These are phyloP conservation scores for Scophthalmus maximus DNA, from an alignment of 2,113 vertebrate species.

Conservation along the genomic window DNA sequence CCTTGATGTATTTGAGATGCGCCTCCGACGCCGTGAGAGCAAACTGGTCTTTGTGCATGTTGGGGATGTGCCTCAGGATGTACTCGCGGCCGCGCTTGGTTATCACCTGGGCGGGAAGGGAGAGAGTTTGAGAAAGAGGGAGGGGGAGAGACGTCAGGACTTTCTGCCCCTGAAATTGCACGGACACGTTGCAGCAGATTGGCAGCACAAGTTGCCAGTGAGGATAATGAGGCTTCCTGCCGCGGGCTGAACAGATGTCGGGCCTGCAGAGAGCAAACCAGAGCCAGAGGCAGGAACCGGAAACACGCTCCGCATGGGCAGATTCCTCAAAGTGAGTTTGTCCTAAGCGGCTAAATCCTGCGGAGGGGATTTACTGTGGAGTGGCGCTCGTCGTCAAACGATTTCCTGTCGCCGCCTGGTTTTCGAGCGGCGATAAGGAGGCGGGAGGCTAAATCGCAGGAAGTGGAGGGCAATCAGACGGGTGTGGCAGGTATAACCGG, in stretches of 20 bases:
- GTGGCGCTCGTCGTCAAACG: constrained; percentile 49
- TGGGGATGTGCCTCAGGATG: constrained; percentile 97
- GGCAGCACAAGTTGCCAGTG: constrained; percentile 4
- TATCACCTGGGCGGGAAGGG: constrained; percentile 86
- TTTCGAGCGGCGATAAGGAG: constrained; percentile 62
- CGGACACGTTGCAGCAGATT: constrained; percentile 14
- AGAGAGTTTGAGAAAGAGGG: neutral
- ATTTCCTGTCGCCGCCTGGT: constrained; percentile 71
- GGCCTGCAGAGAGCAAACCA: constrained; percentile 11
- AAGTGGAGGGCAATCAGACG: constrained; percentile 72
- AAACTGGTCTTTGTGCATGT: constrained; percentile 99
- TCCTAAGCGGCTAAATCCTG: constrained; percentile 52
- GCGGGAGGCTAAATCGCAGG: constrained; percentile 74
- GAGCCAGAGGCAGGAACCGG: constrained; percentile 9
- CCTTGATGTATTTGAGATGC: constrained; percentile 97
- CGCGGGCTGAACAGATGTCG: constrained; percentile 49
- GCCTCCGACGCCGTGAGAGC: constrained; percentile 96
- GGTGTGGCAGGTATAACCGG: constrained; percentile 54
- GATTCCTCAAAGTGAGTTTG: constrained; percentile 29
- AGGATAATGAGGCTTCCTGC: constrained; percentile 29
- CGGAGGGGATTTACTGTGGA: constrained; percentile 37
- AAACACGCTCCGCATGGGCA: constrained; percentile 21
- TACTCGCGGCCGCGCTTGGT: constrained; percentile 95
- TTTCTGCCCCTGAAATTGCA: constrained; percentile 11
- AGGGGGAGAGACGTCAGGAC: neutral